Base-by-base conservation (phyloP, 2,113 vertebrate species). In the Cochlearius cochlearius region DNA sequence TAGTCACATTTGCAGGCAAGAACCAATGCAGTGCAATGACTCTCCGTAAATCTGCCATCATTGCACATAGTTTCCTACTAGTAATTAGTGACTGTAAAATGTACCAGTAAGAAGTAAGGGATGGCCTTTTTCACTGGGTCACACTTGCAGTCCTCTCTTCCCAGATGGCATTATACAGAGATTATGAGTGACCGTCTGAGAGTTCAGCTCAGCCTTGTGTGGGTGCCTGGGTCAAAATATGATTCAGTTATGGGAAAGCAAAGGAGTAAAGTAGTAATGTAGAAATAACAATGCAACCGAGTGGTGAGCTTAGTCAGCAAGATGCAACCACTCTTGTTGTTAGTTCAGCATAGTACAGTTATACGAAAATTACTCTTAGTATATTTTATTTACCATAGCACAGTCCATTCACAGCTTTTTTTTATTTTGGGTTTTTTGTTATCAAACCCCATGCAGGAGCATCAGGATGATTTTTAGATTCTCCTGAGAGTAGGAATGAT, bases 381-480 rank as follows among this genome's bases (percentile, higher is more conserved):
- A 10, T 39, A 47, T 39, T 89, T 10, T 8, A 43, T 67, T 88
- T 72, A 50, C 11, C 16, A 22, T 6, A 38, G 5, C 3, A 17
- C 1, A 47, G 16, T 59, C 11, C 20, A 36, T 38, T 49, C 34
- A 58, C 9, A 38, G 5, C 2, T 59, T n/a, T 32, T 39, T 36
- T 15, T 67, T 45, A 2, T 13, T 62, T 60, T 30, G 11, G 6
- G 14, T 73, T 77, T 66, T 77, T 86, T 64, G 2, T 56, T 41
- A 36, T 47, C 30, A 63, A 66, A 45, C 4, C 15, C 5, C 2
- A 17, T 38, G 7, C 6, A 41, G 23, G 9, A 62, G 53, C 0
- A 0, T 71, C 0, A 2, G 32, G 7, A 25, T 19, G 1, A 0
- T 10, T 62, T 81, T 86, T 39, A 63, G 6, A 23, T 71, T 62